phyloP scores from a whole-genome alignment of 2,797 vertebrate species.

The Pseudochirops corinnae region DNA sequence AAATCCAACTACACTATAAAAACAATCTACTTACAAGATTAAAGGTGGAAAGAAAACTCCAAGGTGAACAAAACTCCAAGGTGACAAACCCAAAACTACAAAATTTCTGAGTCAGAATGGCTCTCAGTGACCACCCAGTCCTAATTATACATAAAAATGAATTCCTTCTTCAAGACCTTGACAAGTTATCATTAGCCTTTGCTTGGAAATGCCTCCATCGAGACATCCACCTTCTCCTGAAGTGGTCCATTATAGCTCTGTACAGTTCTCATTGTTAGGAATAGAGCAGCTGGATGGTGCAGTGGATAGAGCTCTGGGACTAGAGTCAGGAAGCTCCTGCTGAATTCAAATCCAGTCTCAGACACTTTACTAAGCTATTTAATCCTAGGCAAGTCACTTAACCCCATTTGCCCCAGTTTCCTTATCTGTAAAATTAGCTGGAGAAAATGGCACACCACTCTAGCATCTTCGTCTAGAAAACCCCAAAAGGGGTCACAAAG shows the following conservation, averaged over 20 bases:
- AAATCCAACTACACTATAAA: background rate
- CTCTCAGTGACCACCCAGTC: background rate
- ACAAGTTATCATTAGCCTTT: background rate
- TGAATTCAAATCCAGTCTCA: background rate
- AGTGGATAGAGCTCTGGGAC: background rate
- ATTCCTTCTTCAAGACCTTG: background rate
- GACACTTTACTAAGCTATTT: background rate
- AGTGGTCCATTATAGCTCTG: background rate
- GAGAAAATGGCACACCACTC: background rate
- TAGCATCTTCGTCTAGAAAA: no score
- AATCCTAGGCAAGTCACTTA: background rate
- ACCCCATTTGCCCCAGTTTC: background rate
- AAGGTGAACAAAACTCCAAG: background rate
- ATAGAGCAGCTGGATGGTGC: background rate
- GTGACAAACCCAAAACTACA: background rate
- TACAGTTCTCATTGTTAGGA: background rate
- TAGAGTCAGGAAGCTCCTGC: background rate
- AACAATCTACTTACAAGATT: background rate
- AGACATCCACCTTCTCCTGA: background rate
- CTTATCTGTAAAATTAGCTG: background rate
- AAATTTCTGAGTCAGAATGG: background rate
- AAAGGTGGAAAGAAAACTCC: background rate
- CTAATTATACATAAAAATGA: background rate
- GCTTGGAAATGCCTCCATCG: background rate
- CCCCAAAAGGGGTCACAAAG: no score